Evolutionary conservation across 2,113 vertebrate genomes (phyloP).

Genomic region (Polyodon spathula): DNA sequence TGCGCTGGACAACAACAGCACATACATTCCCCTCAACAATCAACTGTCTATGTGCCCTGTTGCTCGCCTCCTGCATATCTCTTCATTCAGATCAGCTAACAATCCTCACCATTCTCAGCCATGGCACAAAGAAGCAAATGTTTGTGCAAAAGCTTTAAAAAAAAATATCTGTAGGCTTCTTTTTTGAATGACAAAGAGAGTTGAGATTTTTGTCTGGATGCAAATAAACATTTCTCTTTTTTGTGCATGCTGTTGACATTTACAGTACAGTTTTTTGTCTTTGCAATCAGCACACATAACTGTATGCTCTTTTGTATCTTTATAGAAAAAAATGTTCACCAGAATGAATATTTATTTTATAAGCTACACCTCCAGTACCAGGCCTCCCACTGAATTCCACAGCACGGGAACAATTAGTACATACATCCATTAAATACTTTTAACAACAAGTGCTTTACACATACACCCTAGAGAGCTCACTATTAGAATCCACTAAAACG

Average conservation of each 20-base stretch:
- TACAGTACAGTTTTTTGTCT: slow-evolving; percentile 26
- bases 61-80: slow-evolving; percentile 30
- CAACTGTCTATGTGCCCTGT: slow-evolving; percentile 42
- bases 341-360: slow-evolving; percentile 19
- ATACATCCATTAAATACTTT: slow-evolving; percentile 14
- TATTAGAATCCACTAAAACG: slow-evolving; percentile 15
- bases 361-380: slow-evolving; percentile 26
- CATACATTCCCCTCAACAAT: slow-evolving; percentile 45
- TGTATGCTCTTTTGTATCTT: slow-evolving; percentile 21
- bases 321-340: slow-evolving; percentile 19
- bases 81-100: slow-evolving; percentile 46
- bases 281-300: slow-evolving; percentile 11
- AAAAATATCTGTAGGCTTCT: slow-evolving; percentile 21
- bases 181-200: slow-evolving; percentile 31
- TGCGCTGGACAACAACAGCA: slow-evolving; percentile 35
- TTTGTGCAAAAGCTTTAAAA: slow-evolving; percentile 26
- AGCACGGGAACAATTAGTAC: slow-evolving; percentile 22
- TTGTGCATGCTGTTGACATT: slow-evolving; percentile 21
- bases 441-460: slow-evolving; percentile 1
- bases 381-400: slow-evolving; percentile 27
- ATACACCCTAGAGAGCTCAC: slow-evolving; percentile 16
- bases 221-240: slow-evolving; percentile 31
- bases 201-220: slow-evolving; percentile 31
- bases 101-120: slow-evolving; percentile 40
- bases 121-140: slow-evolving; percentile 41